phyloP scores from a whole-genome alignment of 2,888 invertebrate species.

The Meteorus cinctellus region DNA sequence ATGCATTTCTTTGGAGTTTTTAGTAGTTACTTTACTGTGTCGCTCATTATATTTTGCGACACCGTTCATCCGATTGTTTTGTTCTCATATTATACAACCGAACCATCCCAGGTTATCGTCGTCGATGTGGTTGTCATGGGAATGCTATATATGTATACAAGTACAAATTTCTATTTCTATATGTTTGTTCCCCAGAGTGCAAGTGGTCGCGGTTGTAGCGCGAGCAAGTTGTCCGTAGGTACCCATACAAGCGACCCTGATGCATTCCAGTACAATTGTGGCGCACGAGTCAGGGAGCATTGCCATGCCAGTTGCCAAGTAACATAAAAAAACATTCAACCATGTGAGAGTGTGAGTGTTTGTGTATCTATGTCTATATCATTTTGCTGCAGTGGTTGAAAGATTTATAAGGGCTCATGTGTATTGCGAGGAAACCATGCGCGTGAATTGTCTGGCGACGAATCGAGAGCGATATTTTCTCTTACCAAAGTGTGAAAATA shows the following conservation, averaged over 20 bases:
- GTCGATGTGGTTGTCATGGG: slow-evolving; percentile 1
- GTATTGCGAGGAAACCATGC: not conserved
- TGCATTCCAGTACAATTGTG: not conserved
- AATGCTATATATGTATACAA: not conserved
- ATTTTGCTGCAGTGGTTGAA: not conserved
- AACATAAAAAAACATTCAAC: slow-evolving; percentile 1
- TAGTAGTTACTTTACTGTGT: not conserved
- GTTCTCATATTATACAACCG: not conserved
- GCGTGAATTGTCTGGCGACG: not conserved
- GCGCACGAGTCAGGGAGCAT: not conserved
- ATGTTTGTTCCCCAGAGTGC: not conserved
- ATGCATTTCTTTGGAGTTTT: not conserved
- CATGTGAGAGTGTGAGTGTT: not conserved
- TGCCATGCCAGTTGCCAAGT: not conserved
- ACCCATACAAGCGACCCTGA: not conserved
- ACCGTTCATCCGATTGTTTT: slow-evolving; percentile 3
- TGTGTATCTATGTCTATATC: not conserved
- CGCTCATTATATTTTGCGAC: not conserved
- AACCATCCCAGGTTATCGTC: not conserved
- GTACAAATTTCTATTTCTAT: not conserved
- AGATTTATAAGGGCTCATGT: slow-evolving; percentile 4
- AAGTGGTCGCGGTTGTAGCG: not conserved
- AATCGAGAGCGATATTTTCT: not conserved
- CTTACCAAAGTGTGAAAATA: not conserved
- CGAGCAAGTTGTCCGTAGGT: slow-evolving; percentile 7